Evolutionary conservation across 2,113 vertebrate species (phyloP), one percentile per base, ranked within the genome.

Genomic region (Rana temporaria): DNA sequence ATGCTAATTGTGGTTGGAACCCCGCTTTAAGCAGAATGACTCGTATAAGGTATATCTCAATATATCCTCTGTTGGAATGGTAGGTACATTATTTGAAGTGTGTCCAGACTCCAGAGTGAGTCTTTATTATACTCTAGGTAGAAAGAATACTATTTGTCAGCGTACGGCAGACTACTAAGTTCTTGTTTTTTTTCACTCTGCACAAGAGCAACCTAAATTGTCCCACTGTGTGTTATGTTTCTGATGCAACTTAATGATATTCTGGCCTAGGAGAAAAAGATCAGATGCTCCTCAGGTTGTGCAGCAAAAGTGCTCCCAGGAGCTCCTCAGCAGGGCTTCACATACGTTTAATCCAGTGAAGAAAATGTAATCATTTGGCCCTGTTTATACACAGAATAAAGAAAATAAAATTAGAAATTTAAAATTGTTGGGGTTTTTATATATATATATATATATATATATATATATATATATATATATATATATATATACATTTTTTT

Each of bases 271-370:
- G 66, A 88, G 88, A 86, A 90, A 78, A 90, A 88, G 87, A 92
- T 87, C 90, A 91, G 85, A 86, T 91, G 88, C 87, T 84, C 85
- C 87, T 86, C 88, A 90, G 89, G 85, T 88, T 87, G 88, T 85
- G 84, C 86, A 88, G 88, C 88, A 87, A 87, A 89, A 89, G 87
- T 55, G 81, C 80, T 89, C 81, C 88, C 87, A 84, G 84, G 84
- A 59, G 86, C 87, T 73, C 89, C 87, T 73, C 89, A 90, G 88
- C 82, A 86, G 86, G 89, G 90, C 87, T 84, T 85, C 86, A 85
- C 88, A 85, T 80, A 85, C 84, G 86, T 87, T 90, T 85, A 90
- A 90, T 90, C 87, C 84, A 81, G 84, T 88, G 86, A 90, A 87
- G 86, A 82, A 89, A 90, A 89, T 89, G 85, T 65, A 88, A 86